Evolutionary conservation across 2,113 vertebrate species (phyloP).

Genomic region (Arvicanthis niloticus): DNA sequence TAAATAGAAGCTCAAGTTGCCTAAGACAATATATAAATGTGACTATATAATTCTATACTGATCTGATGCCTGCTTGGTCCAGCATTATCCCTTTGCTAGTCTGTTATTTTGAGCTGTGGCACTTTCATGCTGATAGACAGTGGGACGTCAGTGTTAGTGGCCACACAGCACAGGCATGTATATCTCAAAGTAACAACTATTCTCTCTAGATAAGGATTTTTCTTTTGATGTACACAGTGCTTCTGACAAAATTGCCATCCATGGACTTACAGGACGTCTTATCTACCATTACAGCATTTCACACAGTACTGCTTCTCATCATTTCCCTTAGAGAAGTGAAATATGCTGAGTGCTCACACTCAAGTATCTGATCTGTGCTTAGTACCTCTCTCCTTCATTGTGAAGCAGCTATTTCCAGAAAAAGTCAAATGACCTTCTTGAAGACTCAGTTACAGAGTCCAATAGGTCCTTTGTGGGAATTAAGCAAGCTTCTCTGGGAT

Average conservation of each 20-base stretch:
- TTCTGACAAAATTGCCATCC: background rate
- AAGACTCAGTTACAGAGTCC: background rate
- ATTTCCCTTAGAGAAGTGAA: background rate
- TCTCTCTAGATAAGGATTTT: background rate
- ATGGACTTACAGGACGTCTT: background rate
- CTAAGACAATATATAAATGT: background rate
- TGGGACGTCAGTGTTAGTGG: background rate
- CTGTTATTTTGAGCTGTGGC: background rate
- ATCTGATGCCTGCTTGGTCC: background rate
- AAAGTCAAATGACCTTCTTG: background rate
- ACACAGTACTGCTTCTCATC: background rate
- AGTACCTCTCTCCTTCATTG: background rate
- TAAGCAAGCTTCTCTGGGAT: background rate
- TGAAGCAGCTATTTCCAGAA: background rate
- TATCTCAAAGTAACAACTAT: background rate
- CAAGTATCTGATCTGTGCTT: background rate
- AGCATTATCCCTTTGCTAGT: background rate
- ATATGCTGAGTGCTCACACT: background rate
- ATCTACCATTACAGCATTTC: background rate
- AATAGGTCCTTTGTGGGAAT: background rate
- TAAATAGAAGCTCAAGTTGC: background rate
- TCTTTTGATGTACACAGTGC: background rate
- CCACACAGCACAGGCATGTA: background rate
- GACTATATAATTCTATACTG: background rate
- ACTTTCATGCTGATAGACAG: background rate